Evolutionary conservation across 2,888 invertebrate species (phyloP), one percentile per base, ranked within the genome.

Genomic region (Craniophora ligustri): DNA sequence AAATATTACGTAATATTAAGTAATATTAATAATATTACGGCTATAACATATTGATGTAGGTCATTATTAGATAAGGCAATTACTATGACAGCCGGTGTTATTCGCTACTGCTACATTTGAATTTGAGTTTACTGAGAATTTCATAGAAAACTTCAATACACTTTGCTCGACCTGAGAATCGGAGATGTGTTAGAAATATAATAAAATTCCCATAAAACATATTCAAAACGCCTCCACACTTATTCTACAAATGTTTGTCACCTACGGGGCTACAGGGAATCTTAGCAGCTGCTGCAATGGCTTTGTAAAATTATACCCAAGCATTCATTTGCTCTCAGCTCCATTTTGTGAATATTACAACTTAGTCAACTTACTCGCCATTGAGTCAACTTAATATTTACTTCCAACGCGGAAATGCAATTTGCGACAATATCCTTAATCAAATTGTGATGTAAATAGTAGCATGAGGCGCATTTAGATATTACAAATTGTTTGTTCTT

Each of bases 271-370:
- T 57, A 40, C 45, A 58, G 64, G 34, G 63, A 67, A 61, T 70
- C 57, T 63, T 53, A 67, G 68, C 61, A 35, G 62, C 49, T 35
- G 21, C 50, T 56, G 56, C 58, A 63, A 68, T 41, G 39, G 55
- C 66, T 76, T 64, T 58, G 65, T 66, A 45, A 69, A 76, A 76
- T 74, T 74, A 78, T 63, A 58, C 48, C 54, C 58, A 46, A 61
- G 62, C 53, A 61, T 66, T 71, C 46, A 67, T 53, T 60, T 44
- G 19, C 31, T 39, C 42, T 32, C 35, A 19, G 46, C 53, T 34
- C 41, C 58, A 46, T 50, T 62, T 59, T 47, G 53, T 47, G 58
- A 41, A 49, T 49, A 61, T 59, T 60, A 74, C 39, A 57, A 53
- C 48, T 50, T 55, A 40, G 44, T 47, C 28, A 49, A 62, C 47